Conservation (phyloP, 1,140 invertebrate species). For the Phortica variegata region DNA sequence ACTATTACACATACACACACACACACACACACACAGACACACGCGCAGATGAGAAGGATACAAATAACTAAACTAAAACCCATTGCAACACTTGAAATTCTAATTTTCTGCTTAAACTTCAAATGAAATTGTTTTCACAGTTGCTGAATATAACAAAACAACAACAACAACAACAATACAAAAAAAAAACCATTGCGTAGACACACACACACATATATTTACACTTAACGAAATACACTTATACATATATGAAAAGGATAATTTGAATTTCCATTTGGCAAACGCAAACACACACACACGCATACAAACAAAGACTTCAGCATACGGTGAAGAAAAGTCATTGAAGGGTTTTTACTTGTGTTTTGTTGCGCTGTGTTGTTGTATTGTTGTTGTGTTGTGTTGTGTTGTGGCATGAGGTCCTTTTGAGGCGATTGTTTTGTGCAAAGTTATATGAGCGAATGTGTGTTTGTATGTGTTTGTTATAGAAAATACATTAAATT, state of each 20-base stretch:
- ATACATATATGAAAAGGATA: slow-evolving; percentile 1
- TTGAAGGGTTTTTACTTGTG: too few relatives aligned
- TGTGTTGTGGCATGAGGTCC: too few relatives aligned
- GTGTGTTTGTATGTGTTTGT: slow-evolving; percentile 32
- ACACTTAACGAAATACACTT: slow-evolving; percentile 3
- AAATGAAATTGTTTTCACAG: slow-evolving; percentile 46
- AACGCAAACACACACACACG: background rate
- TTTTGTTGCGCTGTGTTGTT: too few relatives aligned
- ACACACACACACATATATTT: slow-evolving; percentile 20
- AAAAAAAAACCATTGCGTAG: slow-evolving; percentile 33
- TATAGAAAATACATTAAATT: slow-evolving; percentile 55
- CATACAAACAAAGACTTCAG: too few relatives aligned
- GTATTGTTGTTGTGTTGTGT: too few relatives aligned
- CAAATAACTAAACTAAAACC: slow-evolving; percentile 14
- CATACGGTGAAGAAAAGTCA: too few relatives aligned
- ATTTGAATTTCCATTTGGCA: slow-evolving; percentile 2
- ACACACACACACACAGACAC: slow-evolving; percentile 15
- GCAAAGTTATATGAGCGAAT: background rate
- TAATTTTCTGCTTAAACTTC: slow-evolving; percentile 50
- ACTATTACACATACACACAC: slow-evolving; percentile 5
- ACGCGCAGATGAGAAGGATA: background rate
- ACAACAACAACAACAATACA: slow-evolving; percentile 28
- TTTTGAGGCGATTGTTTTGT: background rate
- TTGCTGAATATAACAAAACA: slow-evolving; percentile 26
- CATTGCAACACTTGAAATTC: slow-evolving; percentile 53